Percentiles rank a stretch among this genome's conserved stretches.
phyloP scores from a whole-genome alignment of 2,113 vertebrate genomes.

The Felis chaus region DNA sequence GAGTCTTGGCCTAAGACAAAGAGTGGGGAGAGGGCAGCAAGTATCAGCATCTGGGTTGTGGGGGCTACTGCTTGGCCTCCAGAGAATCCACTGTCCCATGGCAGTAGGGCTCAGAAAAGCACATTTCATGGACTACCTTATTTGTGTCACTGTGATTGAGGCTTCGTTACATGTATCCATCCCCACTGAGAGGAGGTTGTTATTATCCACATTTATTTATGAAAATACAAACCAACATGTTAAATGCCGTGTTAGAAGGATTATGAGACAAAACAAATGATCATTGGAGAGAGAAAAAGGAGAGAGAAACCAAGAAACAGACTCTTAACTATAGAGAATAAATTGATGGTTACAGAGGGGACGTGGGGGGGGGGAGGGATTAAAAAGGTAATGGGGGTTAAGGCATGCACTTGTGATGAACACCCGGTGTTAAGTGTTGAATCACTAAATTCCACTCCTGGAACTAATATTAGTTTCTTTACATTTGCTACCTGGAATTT shows the following conservation, averaged over 20 bases:
- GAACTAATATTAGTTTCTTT: neutral
- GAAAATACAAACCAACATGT: neutral
- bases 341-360: neutral
- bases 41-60: rapidly evolving
- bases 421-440: neutral
- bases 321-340: neutral
- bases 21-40: neutral
- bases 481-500: neutral
- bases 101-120: neutral
- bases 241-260: neutral
- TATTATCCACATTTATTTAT: neutral
- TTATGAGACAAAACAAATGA: neutral
- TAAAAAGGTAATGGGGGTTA: neutral
- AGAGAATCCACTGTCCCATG: neutral
- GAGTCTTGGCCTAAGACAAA: neutral
- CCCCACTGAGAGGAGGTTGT: neutral
- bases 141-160: neutral
- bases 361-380: neutral
- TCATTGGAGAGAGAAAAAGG: neutral
- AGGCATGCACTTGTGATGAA: too few relatives aligned
- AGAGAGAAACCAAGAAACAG: neutral
- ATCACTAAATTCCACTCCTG: neutral
- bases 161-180: neutral
- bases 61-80: neutral
- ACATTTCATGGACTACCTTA: neutral